A percentile compares a stretch with the other conserved stretches of the same genome.
Evolutionary conservation across 2,113 vertebrate species (phyloP).

Genomic region (Furnarius figulus): DNA sequence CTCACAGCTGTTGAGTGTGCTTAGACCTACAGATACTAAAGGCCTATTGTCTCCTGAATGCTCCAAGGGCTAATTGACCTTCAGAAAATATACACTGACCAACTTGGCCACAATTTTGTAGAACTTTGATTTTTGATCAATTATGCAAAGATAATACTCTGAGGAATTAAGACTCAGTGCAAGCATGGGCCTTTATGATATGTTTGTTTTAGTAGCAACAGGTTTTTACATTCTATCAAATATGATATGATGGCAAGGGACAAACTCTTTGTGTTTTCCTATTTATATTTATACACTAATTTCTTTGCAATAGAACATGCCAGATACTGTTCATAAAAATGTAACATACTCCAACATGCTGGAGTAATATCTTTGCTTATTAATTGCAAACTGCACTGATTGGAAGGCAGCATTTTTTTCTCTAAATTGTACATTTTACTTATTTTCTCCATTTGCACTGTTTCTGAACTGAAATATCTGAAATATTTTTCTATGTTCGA

Average conservation of each 20-base stretch:
- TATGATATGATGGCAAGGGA: conserved; percentile 6
- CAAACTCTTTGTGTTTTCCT: conserved; percentile 27
- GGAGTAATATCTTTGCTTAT: neutral
- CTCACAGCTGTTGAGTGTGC: neutral
- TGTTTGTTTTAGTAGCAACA: neutral
- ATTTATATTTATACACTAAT: conserved; percentile 38
- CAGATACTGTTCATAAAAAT: neutral
- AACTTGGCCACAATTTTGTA: neutral
- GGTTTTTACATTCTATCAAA: neutral
- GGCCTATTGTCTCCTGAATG: neutral
- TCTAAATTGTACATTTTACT: neutral
- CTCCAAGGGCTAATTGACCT: neutral
- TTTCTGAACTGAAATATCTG: neutral
- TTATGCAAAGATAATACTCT: conserved; percentile 26
- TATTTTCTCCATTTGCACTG: neutral
- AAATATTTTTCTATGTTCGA: neutral
- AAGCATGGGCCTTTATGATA: neutral
- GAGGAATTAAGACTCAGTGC: conserved; percentile 18
- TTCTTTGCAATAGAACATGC: neutral
- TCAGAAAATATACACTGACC: neutral
- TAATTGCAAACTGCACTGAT: neutral
- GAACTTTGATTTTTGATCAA: conserved; percentile 44
- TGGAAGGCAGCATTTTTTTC: neutral
- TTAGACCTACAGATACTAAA: neutral
- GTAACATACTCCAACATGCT: neutral